A percentile compares a stretch with the other conserved stretches of the same genome.
phyloP scores from a whole-genome alignment of 2,888 invertebrate species.

The Leucophora obtusa region DNA sequence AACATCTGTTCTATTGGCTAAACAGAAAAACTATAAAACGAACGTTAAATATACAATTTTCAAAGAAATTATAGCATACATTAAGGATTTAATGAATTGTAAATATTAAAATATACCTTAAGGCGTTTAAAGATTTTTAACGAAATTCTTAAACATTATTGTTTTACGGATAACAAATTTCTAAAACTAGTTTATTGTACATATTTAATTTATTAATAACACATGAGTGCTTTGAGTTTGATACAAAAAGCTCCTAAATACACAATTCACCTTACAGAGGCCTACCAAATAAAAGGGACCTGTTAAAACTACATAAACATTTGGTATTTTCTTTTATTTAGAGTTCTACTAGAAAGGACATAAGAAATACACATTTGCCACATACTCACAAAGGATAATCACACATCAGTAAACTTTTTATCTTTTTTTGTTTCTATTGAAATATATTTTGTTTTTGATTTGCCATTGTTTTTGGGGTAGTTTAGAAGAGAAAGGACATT shows the following conservation, averaged over 20 bases:
- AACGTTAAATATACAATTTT: background rate
- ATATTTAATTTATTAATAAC: conserved; percentile 44
- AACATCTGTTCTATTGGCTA: conserved; percentile 4
- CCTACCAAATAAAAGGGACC: conserved; percentile 28
- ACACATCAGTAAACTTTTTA: conserved; percentile 50
- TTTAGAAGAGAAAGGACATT: background rate
- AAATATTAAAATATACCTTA: background rate
- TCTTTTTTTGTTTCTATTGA: background rate
- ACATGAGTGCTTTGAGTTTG: conserved; percentile 38
- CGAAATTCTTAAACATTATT: too few relatives aligned
- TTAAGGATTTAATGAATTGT: background rate
- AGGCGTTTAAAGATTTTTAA: background rate
- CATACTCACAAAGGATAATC: conserved; percentile 52
- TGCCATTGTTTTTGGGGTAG: background rate
- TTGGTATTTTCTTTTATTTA: conserved; percentile 33
- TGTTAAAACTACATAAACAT: conserved; percentile 50
- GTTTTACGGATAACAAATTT: too few relatives aligned
- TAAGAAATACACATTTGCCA: conserved; percentile 28
- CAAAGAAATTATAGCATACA: background rate
- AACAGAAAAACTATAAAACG: background rate
- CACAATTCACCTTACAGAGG: conserved; percentile 6
- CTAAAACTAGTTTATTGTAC: background rate
- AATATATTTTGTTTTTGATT: background rate
- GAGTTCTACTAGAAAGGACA: background rate
- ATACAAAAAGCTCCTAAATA: conserved; percentile 34